These are phyloP conservation scores for Pangasius larnaudii DNA, from an alignment of 2,797 vertebrate genomes.

Conservation along the genomic window DNA sequence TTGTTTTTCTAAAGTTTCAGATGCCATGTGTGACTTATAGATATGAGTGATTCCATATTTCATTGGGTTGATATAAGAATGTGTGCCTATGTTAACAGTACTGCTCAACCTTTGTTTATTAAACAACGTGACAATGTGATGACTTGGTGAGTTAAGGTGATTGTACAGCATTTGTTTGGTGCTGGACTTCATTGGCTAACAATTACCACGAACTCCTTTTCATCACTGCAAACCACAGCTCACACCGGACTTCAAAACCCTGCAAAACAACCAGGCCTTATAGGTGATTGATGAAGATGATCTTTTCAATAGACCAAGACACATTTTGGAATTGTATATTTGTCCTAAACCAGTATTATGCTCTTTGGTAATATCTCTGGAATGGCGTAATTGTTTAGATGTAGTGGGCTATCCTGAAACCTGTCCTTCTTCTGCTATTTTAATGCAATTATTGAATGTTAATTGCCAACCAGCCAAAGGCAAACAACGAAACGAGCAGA, in stretches of 20 bases:
- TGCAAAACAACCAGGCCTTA: constrained; percentile 5
- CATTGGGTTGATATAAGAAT: constrained; percentile 14
- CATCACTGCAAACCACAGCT: constrained; percentile 59
- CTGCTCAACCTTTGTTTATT: constrained; percentile 58
- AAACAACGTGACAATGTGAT: constrained; percentile 66
- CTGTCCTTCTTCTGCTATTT: constrained; percentile 41
- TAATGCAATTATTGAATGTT: constrained; percentile 17
- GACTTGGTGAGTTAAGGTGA: constrained; percentile 52
- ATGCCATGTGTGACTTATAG: not conserved
- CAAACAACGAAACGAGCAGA: constrained; percentile 5
- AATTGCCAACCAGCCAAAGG: constrained; percentile 29
- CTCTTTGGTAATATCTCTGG: constrained; percentile 64
- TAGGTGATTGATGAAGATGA: constrained; percentile 12
- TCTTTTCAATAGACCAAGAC: constrained; percentile 11
- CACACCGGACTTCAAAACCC: constrained; percentile 24
- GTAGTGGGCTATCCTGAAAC: constrained; percentile 33
- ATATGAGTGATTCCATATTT: constrained; percentile 5
- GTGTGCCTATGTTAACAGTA: constrained; percentile 50
- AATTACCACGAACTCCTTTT: constrained; percentile 42
- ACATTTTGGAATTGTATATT: constrained; percentile 30
- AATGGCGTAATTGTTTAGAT: constrained; percentile 48
- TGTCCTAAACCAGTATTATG: constrained; percentile 67
- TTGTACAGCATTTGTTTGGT: constrained; percentile 18
- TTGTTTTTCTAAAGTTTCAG: constrained; percentile 3
- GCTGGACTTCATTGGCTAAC: constrained; percentile 42